A percentile compares a stretch with the other conserved stretches of the same genome.
phyloP scores from a whole-genome alignment of 2,113 vertebrate genomes.

The Petrocephalus microphthalmus region DNA sequence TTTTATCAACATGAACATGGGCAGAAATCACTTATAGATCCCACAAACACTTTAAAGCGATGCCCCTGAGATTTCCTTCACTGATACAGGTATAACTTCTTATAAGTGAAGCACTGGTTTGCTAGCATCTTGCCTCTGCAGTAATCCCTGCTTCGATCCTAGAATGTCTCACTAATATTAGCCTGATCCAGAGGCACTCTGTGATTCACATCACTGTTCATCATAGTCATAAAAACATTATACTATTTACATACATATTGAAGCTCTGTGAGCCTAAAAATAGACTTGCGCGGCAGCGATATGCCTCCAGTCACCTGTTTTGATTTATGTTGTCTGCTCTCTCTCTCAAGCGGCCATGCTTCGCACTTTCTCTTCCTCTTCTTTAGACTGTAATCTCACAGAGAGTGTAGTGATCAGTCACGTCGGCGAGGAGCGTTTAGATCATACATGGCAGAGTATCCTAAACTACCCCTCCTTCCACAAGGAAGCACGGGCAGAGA shows the following conservation, averaged over 20 bases:
- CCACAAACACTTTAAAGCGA: neutral
- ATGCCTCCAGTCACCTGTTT: neutral
- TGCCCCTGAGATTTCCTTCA: neutral
- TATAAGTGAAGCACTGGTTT: neutral
- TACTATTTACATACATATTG: neutral
- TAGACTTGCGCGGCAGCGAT: neutral
- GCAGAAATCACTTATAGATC: neutral
- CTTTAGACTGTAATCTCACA: neutral
- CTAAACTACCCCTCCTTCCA: neutral
- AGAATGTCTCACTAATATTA: neutral
- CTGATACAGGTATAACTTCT: neutral
- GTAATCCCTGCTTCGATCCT: neutral
- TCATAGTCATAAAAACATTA: neutral
- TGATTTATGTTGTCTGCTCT: neutral
- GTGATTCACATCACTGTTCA: neutral
- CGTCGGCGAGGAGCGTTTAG: neutral
- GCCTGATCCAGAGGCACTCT: neutral
- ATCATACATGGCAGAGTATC: neutral
- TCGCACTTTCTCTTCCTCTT: neutral
- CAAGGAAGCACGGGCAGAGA: neutral
- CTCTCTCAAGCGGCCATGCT: neutral
- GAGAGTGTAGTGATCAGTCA: slow-evolving; percentile 8
- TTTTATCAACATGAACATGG: neutral
- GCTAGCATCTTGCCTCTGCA: neutral
- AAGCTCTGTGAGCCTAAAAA: neutral